A percentile compares a stretch with the other conserved stretches of the same genome.
phyloP scores from a whole-genome alignment of 2,797 vertebrate species.

The Rhinophrynus dorsalis region DNA sequence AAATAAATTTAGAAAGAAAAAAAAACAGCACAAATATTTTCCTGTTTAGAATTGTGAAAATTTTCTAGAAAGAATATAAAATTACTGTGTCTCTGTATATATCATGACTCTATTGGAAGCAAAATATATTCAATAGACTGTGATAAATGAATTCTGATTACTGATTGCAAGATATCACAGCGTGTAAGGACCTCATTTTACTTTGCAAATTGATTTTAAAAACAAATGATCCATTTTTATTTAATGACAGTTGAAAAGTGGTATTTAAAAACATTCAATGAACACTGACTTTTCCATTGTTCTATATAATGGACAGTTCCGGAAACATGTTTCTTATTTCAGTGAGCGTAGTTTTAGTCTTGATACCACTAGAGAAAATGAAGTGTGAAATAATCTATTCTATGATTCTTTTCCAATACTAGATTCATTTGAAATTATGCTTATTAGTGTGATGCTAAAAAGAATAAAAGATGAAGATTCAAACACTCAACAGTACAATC shows the following conservation, averaged over 20 bases:
- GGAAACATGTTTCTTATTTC: constrained; percentile 28
- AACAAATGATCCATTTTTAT: constrained; percentile 49
- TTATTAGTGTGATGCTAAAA: constrained; percentile 9
- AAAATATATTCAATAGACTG: constrained; percentile 39
- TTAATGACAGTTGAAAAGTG: constrained; percentile 48
- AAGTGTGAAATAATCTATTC: constrained; percentile 26
- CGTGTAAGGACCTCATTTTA: constrained; percentile 45
- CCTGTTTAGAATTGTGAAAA: too few relatives aligned
- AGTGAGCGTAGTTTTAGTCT: constrained; percentile 22
- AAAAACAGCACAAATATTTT: too few relatives aligned
- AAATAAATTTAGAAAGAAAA: too few relatives aligned
- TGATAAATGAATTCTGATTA: constrained; percentile 37
- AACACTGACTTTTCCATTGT: constrained; percentile 35
- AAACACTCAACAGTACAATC: neutral
- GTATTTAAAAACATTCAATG: constrained; percentile 50
- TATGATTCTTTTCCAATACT: constrained; percentile 5
- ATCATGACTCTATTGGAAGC: constrained; percentile 28
- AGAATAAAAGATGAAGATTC: constrained; percentile 8
- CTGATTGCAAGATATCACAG: constrained; percentile 43
- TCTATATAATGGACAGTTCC: constrained; percentile 40
- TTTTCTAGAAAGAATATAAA: too few relatives aligned
- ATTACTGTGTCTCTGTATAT: too few relatives aligned
- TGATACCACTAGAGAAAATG: constrained; percentile 32
- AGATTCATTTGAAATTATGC: neutral
- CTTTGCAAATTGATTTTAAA: constrained; percentile 51